Evolutionary conservation across 37 sponge, comb jelly and placozoan species (phyloP).

Genomic region (Crambe crambe): DNA sequence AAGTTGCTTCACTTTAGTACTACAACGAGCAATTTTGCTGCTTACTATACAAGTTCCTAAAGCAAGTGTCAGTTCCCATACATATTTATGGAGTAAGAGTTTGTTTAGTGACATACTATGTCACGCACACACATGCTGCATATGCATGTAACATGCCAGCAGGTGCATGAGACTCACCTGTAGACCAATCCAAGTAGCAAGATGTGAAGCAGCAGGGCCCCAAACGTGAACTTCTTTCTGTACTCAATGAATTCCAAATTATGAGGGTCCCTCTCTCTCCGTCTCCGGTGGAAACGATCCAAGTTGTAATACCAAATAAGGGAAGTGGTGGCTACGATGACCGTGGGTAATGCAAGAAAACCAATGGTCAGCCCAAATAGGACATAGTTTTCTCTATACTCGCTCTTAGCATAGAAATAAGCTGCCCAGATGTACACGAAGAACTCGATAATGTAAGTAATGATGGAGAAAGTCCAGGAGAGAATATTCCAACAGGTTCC

Average conservation of each 20-base stretch:
- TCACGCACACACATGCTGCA: no score
- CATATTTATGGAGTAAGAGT: no score
- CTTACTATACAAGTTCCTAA: no score
- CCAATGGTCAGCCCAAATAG: constrained; percentile 31
- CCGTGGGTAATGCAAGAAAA: neutral
- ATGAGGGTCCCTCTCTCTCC: constrained; percentile 23
- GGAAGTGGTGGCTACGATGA: constrained; percentile 21
- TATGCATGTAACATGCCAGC: no score
- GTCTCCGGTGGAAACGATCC: constrained; percentile 30
- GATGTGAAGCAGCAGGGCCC: constrained; percentile 20
- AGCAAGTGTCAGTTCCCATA: no score
- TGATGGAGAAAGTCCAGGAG: constrained; percentile 32
- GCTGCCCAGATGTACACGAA: constrained; percentile 30
- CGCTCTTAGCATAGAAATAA: neutral
- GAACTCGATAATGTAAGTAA: constrained; percentile 23
- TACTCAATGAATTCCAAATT: constrained; percentile 21
- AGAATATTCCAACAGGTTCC: constrained; percentile 18
- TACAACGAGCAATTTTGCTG: no score
- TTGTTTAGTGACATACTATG: no score
- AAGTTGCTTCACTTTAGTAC: no score
- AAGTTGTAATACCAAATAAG: constrained; percentile 51
- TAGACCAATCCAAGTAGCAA: constrained; percentile 44
- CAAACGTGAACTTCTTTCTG: constrained; percentile 5
- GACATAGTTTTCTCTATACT: neutral
- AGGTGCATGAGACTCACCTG: constrained; percentile 46